These are phyloP conservation scores for Ammodytes dubius DNA, from an alignment of 2,113 vertebrate genomes.

Conservation along the genomic window DNA sequence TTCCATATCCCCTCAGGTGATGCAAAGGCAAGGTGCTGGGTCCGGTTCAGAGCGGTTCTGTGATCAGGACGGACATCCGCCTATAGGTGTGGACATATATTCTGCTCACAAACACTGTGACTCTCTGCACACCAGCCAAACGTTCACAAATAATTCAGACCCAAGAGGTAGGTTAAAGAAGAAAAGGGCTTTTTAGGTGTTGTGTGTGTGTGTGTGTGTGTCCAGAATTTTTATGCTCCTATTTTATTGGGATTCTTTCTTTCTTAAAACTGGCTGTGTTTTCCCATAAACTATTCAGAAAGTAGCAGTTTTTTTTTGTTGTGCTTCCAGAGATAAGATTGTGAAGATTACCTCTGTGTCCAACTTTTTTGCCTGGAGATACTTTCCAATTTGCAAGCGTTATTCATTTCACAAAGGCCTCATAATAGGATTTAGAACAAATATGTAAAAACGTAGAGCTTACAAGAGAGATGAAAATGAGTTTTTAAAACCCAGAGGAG, in stretches of 20 bases:
- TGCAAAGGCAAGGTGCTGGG: slow-evolving; percentile 50
- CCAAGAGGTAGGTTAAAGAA: slow-evolving; percentile 66
- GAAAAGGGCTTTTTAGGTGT: slow-evolving; percentile 6
- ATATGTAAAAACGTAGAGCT: slow-evolving; percentile 80
- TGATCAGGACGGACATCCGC: slow-evolving; percentile 63
- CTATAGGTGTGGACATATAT: slow-evolving; percentile 58
- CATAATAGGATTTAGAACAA: slow-evolving; percentile 84
- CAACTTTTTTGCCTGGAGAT: slow-evolving; percentile 78
- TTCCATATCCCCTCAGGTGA: slow-evolving; percentile 60
- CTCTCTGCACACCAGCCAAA: slow-evolving; percentile 23
- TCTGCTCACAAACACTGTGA: slow-evolving; percentile 40
- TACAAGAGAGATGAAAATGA: slow-evolving; percentile 83
- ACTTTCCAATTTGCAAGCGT: slow-evolving; percentile 81
- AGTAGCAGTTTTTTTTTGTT: slow-evolving; percentile 47
- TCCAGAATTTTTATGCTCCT: slow-evolving; percentile 28
- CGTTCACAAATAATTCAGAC: slow-evolving; percentile 2
- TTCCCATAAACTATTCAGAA: slow-evolving; percentile 56
- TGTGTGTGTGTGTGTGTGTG: slow-evolving; percentile 4
- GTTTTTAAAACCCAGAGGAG: slow-evolving; percentile 81
- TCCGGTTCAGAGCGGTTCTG: slow-evolving; percentile 51
- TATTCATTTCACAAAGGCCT: slow-evolving; percentile 81
- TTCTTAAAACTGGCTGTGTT: slow-evolving; percentile 36
- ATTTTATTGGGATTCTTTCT: slow-evolving; percentile 12
- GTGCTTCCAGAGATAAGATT: slow-evolving; percentile 75
- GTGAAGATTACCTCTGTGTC: slow-evolving; percentile 82